Evolutionary conservation across 2,113 vertebrate genomes (phyloP).

Genomic region (Sterna hirundo): DNA sequence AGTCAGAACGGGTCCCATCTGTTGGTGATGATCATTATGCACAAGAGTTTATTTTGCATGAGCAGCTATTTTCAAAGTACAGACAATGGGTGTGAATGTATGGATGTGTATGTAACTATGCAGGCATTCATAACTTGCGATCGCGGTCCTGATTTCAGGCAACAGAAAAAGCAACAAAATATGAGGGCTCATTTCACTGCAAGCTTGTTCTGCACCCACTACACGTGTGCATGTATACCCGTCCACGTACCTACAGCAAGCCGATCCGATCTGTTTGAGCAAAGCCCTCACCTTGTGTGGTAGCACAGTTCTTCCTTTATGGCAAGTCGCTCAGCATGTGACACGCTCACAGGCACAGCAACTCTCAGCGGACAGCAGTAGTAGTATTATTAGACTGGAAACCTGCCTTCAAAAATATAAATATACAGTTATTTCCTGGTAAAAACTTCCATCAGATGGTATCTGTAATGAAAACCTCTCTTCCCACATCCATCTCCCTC

Average conservation of each 20-base stretch:
- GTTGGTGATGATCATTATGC: not conserved
- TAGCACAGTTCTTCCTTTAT: not conserved
- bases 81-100: not conserved
- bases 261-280: fast-evolving
- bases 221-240: fast-evolving
- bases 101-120: not conserved
- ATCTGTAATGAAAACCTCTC: not conserved
- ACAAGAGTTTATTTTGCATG: not conserved
- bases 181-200: not conserved
- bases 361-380: not conserved
- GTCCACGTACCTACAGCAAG: not conserved
- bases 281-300: not conserved
- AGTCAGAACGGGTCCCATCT: not conserved
- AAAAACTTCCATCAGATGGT: not conserved
- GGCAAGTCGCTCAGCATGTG: not conserved
- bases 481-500: not conserved
- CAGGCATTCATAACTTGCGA: not conserved
- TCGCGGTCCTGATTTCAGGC: not conserved
- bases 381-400: not conserved
- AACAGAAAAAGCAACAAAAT: not conserved
- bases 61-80: not conserved
- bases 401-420: not conserved
- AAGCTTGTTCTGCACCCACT: not conserved
- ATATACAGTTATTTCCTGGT: not conserved
- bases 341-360: not conserved